Conservation (phyloP, 2,797 vertebrate genomes). For the Ctenopoma multispine region DNA sequence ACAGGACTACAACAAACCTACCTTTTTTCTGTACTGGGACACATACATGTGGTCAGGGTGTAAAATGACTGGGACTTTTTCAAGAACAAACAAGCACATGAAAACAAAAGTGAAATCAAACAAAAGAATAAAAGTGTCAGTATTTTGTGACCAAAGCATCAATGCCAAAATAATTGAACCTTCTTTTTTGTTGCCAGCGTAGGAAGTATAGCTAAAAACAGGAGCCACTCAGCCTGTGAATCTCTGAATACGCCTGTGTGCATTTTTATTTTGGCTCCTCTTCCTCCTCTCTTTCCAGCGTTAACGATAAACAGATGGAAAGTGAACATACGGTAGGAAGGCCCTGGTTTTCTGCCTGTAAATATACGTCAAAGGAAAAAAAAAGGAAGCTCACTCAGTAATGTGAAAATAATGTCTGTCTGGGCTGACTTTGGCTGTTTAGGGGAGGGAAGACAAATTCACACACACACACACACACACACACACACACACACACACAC, state of each 20-base stretch:
- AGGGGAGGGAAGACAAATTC: slow-evolving; percentile 56
- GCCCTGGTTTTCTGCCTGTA: slow-evolving; percentile 74
- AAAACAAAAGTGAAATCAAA: slow-evolving; percentile 86
- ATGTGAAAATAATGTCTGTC: slow-evolving; percentile 82
- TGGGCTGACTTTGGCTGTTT: slow-evolving; percentile 70
- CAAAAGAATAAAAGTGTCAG: slow-evolving; percentile 88
- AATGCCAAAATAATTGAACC: slow-evolving; percentile 98
- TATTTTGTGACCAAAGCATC: slow-evolving; percentile 99
- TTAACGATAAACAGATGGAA: slow-evolving; percentile 74
- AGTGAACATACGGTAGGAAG: slow-evolving; percentile 70
- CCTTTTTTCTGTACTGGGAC: slow-evolving; percentile 94
- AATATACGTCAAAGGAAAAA: slow-evolving; percentile 72
- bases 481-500: too few relatives aligned
- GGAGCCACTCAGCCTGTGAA: slow-evolving; percentile 74
- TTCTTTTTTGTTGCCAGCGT: slow-evolving; percentile 83
- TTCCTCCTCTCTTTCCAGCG: slow-evolving; percentile 68
- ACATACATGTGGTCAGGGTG: slow-evolving; percentile 82
- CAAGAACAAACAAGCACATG: slow-evolving; percentile 75
- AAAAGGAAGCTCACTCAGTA: slow-evolving; percentile 70
- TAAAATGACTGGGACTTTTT: slow-evolving; percentile 80
- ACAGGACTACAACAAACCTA: slow-evolving; percentile 99
- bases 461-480: slow-evolving; percentile 50
- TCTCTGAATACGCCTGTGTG: slow-evolving; percentile 69
- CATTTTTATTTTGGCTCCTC: slow-evolving; percentile 73
- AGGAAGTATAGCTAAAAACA: slow-evolving; percentile 73